Evolutionary conservation across 92 coral and sea anemone genomes (phyloP), one percentile per base, ranked within the genome.

Genomic region (Plumapathes pennacea): DNA sequence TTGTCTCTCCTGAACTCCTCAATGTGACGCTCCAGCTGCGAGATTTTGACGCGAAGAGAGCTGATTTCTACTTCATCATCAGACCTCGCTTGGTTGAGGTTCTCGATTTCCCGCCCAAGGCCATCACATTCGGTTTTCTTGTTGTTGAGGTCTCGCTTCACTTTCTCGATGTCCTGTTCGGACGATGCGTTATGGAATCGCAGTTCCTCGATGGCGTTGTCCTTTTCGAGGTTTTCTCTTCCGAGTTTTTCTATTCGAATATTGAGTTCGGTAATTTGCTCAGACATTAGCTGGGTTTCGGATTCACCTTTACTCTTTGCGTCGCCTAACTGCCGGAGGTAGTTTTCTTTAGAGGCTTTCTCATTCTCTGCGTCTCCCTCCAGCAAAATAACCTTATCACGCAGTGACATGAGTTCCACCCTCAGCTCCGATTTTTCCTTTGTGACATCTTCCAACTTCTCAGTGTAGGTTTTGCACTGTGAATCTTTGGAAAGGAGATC

Each of bases 371-470:
- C 69, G 38, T 88, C 96, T 24, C 96, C 86, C 31, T 85, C 90
- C 25, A 88, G 77, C 32, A 71, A 40, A 43, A 88, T 56, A 1
- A 88, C 66, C 48, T 64, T 88, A 37, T 88, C 96, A 20, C 86
- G 75, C 42, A 94, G 85, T 28, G 85, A 85, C 87, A 82, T 83
- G 40, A 94, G 64, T 46, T 94, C 95, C 39, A 89, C 74, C 29
- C 90, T 90, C 30, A 94, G 72, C 50, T 90, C 97, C 6, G 91
- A 82, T 73, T 94, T 90, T 56, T 94, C 99, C 17, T 81, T 66
- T 30, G 72, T 82, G 40, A 94, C 66, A 76, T 76, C 84, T 43
- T 86, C 78, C 8, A 89, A 49, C 69, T 89, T 86, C 44, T 94
- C 95, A 32, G 75, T 63, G 11, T 78, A 50, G 21, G 54, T 81